Base-by-base conservation (phyloP, 2,888 invertebrate species). In the Pachymerium ferrugineum region DNA sequence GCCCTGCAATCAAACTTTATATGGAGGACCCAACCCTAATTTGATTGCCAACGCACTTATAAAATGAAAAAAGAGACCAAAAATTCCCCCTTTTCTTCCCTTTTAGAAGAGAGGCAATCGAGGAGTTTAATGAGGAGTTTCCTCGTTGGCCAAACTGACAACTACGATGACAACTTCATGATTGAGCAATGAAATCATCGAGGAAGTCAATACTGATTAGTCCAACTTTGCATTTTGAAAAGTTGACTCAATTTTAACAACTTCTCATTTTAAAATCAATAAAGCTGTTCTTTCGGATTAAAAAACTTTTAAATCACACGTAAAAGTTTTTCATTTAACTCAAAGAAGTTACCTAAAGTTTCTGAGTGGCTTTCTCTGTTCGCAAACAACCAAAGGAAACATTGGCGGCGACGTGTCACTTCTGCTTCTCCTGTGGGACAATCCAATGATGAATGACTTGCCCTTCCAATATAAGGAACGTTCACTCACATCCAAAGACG, bases 371-470 rank as follows among this genome's bases (percentile, higher is more conserved):
- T 54, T 54, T 54, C 54, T 54, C 54, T 54, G 54, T 54, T 54
- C 54, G 54, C 54, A 54, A 54, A 54, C 54, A 54, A 54, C 25
- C 54, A 54, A 54, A 54, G 54, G 54, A 54, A 54, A 54, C 54
- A 54, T 54, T 54, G 54, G 54, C 14, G 54, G 28, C 54, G 22
- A 54, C 28, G 54, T 54, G 54, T 54, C 54, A 54, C 54, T 5
- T 6, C 12, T 28, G 28, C 54, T 54, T 25, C 54, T 54, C 54
- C 54, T 54, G 14, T 54, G 54, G 54, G 54, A 54, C 54, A 54
- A 54, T 54, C 54, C 54, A 54, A 54, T 54, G 54, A 54, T 54
- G 54, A 54, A 54, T 54, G 54, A 54, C 54, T 54, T 54, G 54
- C 25, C 54, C 54, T 14, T 54, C 25, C 54, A 54, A 54, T 54